Percentiles rank a stretch among this genome's conserved stretches.
Evolutionary conservation across 1,140 invertebrate genomes (phyloP).

Genomic region (Ladona fulva): DNA sequence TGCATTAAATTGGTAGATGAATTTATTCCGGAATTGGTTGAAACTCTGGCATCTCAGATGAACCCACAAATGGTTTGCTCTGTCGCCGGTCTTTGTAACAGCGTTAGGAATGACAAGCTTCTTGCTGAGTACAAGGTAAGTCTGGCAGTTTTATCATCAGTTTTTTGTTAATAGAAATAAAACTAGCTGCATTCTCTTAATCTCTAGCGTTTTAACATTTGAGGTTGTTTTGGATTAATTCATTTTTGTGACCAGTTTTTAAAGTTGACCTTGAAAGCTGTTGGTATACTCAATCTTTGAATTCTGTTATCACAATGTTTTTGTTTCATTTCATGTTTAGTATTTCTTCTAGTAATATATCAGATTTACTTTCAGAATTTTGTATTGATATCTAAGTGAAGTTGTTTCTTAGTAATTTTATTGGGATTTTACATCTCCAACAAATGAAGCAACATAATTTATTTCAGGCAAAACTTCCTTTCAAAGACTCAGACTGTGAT

Average conservation of each 20-base stretch:
- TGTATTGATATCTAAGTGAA: not conserved
- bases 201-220: no score
- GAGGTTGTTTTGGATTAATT: no score
- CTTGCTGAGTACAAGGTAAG: slow-evolving; percentile 40
- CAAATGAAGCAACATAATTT: not conserved
- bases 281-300: no score
- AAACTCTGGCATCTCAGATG: slow-evolving; percentile 78
- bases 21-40: slow-evolving; percentile 78
- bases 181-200: no score
- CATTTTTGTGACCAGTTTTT: no score
- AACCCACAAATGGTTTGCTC: slow-evolving; percentile 75
- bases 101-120: slow-evolving; percentile 55
- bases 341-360: not conserved
- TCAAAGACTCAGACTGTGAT: slow-evolving; percentile 33
- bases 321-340: no score
- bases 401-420: no score
- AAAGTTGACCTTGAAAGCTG: no score
- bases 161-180: no score
- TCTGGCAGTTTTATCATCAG: no score
- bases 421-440: not conserved
- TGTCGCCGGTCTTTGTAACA: slow-evolving; percentile 82
- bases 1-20: slow-evolving; percentile 74
- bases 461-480: not conserved
- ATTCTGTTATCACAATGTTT: no score
- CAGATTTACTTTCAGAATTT: not conserved